Evolutionary conservation across 92 coral and sea anemone genomes (phyloP).

Genomic region (Zoanthus sansibaricus): DNA sequence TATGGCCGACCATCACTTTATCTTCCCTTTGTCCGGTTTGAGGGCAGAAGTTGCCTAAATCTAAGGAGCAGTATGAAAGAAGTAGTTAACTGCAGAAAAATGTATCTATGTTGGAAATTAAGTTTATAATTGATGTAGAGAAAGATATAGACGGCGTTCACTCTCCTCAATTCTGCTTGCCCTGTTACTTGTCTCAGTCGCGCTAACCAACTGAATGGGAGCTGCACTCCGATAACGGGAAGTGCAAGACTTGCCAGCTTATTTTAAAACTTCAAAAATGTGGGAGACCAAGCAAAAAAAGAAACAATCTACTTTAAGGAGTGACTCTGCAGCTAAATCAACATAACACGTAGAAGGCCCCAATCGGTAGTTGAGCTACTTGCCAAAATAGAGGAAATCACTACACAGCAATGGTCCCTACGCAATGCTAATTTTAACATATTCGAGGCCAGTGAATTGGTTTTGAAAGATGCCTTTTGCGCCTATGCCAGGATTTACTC

Average conservation of each 20-base stretch:
- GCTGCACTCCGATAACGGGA: conserved; percentile 19
- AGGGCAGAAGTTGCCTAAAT: conserved; percentile 1
- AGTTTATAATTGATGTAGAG: background rate
- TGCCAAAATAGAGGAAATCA: background rate
- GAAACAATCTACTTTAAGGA: background rate
- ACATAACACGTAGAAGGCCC: too few species aligned
- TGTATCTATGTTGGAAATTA: background rate
- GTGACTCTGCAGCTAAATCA: background rate
- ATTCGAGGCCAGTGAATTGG: background rate
- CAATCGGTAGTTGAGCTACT: background rate
- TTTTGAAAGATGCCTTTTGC: background rate
- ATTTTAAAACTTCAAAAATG: background rate
- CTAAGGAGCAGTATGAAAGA: background rate
- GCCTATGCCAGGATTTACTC: background rate
- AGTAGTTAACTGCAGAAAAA: background rate
- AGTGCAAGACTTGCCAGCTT: conserved; percentile 10
- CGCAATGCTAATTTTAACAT: background rate
- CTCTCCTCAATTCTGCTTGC: background rate
- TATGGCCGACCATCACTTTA: background rate
- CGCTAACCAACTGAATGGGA: background rate
- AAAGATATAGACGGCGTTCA: background rate
- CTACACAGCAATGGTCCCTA: background rate
- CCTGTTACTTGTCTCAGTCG: conserved; percentile 8
- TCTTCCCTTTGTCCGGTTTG: conserved; percentile 31
- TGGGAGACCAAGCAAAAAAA: conserved; percentile 3